A percentile compares a stretch with the other conserved stretches of the same genome.
These are phyloP conservation scores for Chaitophorus viminalis DNA, from an alignment of 2,888 invertebrate species.

Conservation along the genomic window DNA sequence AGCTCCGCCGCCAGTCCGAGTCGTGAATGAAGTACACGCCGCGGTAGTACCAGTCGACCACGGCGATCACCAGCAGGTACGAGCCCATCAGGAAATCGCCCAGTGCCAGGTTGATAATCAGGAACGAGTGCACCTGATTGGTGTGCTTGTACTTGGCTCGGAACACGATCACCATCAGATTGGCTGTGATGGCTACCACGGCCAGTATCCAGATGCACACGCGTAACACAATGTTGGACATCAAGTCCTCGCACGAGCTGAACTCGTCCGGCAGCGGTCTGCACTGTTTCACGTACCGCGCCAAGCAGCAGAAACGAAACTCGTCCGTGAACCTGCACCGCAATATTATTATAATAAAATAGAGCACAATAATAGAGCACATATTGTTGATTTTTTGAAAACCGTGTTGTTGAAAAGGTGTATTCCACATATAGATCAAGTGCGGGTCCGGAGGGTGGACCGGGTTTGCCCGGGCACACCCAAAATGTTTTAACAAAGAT, in stretches of 20 bases:
- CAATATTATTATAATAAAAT: too few species aligned
- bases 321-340: constrained; percentile 66
- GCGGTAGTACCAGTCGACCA: constrained; percentile 67
- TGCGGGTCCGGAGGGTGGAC: too few species aligned
- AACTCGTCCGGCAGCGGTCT: constrained; percentile 67
- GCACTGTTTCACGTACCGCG: constrained; percentile 66
- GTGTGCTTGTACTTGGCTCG: constrained; percentile 67
- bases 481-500: too few species aligned
- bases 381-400: too few species aligned
- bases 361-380: too few species aligned
- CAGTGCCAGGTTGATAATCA: constrained; percentile 67
- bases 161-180: constrained; percentile 68
- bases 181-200: constrained; percentile 67
- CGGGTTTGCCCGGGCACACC: too few species aligned
- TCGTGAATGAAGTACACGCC: constrained; percentile 68
- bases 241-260: constrained; percentile 68
- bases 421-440: too few species aligned
- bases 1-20: constrained; percentile 66
- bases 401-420: too few species aligned
- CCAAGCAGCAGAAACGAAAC: constrained; percentile 66
- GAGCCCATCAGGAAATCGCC: constrained; percentile 68
- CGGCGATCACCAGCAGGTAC: constrained; percentile 67
- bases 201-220: constrained; percentile 68
- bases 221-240: constrained; percentile 68
- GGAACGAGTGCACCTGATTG: constrained; percentile 69